phyloP scores from a whole-genome alignment of 2,797 vertebrate genomes.

The Pelodytes ibericus region DNA sequence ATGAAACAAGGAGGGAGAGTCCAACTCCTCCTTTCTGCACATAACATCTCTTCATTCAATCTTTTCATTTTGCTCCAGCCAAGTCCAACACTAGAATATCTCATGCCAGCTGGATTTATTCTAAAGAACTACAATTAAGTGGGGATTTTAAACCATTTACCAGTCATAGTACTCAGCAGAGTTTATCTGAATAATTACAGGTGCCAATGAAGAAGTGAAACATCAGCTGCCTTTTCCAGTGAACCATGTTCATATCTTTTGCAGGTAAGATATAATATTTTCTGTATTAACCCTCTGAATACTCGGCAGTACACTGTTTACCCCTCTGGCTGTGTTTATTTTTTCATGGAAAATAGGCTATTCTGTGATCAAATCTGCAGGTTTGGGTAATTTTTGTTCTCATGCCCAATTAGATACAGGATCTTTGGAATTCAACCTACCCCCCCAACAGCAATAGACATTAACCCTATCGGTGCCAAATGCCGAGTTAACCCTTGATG shows the following conservation, averaged over 20 bases:
- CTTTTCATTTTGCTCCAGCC: constrained; percentile 34
- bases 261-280: constrained; percentile 29
- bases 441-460: too few species aligned
- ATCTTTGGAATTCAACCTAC: too few species aligned
- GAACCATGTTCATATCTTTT: constrained; percentile 13
- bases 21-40: constrained; percentile 57
- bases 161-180: not conserved
- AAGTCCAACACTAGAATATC: constrained; percentile 14
- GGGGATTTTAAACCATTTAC: constrained; percentile 9
- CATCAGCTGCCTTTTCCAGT: not conserved
- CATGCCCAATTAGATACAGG: too few species aligned
- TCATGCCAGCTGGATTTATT: constrained; percentile 37
- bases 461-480: too few species aligned
- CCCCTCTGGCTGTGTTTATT: too few species aligned
- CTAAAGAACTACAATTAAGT: constrained; percentile 3
- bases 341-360: too few species aligned
- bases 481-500: too few species aligned
- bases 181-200: not conserved
- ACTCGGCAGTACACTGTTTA: too few species aligned
- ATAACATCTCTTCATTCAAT: constrained; percentile 45
- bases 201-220: not conserved
- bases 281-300: not conserved
- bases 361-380: too few species aligned
- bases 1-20: constrained; percentile 20
- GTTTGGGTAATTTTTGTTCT: too few species aligned